These are phyloP conservation scores for Hylaeus anthracinus DNA, from an alignment of 1,140 invertebrate genomes.

Conservation along the genomic window DNA sequence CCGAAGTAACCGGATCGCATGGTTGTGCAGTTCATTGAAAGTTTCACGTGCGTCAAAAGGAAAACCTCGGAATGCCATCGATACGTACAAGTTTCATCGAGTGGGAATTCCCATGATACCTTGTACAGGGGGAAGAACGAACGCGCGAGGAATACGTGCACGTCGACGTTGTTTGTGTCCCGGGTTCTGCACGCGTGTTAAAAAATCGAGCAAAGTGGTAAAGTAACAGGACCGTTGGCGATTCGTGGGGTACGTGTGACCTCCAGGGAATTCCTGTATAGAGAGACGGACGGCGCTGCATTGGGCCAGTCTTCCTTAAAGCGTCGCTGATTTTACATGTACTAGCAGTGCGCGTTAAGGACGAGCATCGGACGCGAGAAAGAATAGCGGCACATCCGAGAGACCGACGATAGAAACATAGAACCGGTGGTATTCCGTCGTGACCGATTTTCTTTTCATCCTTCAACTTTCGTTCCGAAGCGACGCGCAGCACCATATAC, in stretches of 20 bases:
- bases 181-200: neutral
- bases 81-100: neutral
- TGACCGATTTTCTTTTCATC: neutral
- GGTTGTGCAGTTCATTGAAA: too few species aligned
- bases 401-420: neutral
- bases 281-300: slow-evolving; percentile 33
- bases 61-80: neutral
- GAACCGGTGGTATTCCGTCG: neutral
- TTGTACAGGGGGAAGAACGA: slow-evolving; percentile 11
- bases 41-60: neutral
- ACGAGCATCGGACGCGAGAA: neutral
- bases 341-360: neutral
- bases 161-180: neutral
- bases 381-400: neutral
- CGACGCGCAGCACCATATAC: neutral
- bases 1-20: too few species aligned
- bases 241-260: slow-evolving; percentile 40
- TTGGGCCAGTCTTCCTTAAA: slow-evolving; percentile 50
- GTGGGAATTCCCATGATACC: slow-evolving; percentile 40
- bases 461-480: neutral
- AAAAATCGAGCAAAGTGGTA: neutral
- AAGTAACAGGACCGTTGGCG: slow-evolving; percentile 24
- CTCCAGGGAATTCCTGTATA: slow-evolving; percentile 49
- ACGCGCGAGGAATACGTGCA: neutral
- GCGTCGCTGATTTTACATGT: slow-evolving; percentile 18